Conservation (phyloP, 2,797 vertebrate genomes). For the Melanotaenia boesemani region DNA sequence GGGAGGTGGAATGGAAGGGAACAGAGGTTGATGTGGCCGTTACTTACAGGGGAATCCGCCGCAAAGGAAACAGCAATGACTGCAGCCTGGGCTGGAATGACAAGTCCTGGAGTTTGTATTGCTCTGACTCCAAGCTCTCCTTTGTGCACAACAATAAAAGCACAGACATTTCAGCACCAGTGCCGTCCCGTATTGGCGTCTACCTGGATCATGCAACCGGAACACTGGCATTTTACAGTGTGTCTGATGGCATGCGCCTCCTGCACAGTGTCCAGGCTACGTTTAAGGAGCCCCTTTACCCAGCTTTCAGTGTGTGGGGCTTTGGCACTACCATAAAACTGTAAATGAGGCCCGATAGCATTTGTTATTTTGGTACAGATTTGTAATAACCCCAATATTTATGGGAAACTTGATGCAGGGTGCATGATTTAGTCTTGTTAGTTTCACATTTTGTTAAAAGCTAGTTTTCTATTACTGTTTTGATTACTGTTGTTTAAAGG, state of each 20-base stretch:
- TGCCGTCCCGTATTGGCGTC: slow-evolving; percentile 78
- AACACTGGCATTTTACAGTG: slow-evolving; percentile 81
- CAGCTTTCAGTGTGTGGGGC: slow-evolving; percentile 87
- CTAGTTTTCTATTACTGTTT: slow-evolving; percentile 1
- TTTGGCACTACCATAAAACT: slow-evolving; percentile 76
- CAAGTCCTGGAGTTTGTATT: slow-evolving; percentile 87
- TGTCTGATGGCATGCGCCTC: slow-evolving; percentile 81
- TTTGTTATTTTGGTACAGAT: background rate
- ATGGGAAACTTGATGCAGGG: background rate
- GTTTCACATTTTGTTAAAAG: background rate
- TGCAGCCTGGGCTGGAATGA: slow-evolving; percentile 86
- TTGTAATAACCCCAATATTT: background rate
- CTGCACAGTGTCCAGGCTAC: slow-evolving; percentile 80
- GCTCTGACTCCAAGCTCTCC: slow-evolving; percentile 80
- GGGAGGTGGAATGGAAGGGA: slow-evolving; percentile 85
- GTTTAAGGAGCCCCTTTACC: slow-evolving; percentile 84
- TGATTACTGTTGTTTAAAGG: background rate
- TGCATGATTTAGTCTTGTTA: slow-evolving; percentile 2
- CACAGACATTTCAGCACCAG: slow-evolving; percentile 67
- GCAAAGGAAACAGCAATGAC: slow-evolving; percentile 79
- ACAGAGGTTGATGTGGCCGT: slow-evolving; percentile 82
- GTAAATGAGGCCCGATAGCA: slow-evolving; percentile 27
- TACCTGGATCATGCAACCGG: slow-evolving; percentile 82
- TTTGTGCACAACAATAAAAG: slow-evolving; percentile 84
- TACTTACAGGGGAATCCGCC: slow-evolving; percentile 77